A percentile compares a stretch with the other conserved stretches of the same genome.
These are phyloP conservation scores for Podarcis cretensis DNA, from an alignment of 2,113 vertebrate species.

Conservation along the genomic window DNA sequence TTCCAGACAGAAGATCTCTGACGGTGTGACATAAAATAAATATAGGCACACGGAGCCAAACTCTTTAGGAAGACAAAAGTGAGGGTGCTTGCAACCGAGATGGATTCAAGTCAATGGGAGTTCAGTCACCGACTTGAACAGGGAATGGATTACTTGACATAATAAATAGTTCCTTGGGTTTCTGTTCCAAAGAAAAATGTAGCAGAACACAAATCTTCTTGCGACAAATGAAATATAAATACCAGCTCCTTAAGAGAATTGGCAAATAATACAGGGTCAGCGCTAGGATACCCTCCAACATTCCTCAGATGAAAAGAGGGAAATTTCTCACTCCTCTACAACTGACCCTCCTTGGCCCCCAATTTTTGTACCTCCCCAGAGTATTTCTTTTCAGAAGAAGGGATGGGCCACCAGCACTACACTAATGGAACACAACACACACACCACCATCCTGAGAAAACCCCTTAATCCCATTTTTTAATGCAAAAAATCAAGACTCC, in stretches of 20 bases:
- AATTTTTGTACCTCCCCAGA: no score
- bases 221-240: not conserved
- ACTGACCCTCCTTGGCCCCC: no score
- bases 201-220: not conserved
- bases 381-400: no score
- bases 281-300: no score
- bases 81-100: not conserved
- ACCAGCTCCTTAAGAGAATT: not conserved
- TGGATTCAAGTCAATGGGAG: not conserved
- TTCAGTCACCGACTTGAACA: not conserved
- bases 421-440: no score
- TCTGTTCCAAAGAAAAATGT: constrained; percentile 17
- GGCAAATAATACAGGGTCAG: not conserved
- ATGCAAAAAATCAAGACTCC: no score
- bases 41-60: constrained; percentile 1
- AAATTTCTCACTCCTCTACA: no score
- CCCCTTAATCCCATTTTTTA: no score
- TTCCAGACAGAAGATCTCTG: constrained; percentile 19
- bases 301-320: no score
- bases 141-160: not conserved
- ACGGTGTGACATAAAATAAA: constrained; percentile 23
- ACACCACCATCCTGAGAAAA: no score
- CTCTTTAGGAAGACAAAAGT: not conserved
- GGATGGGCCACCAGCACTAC: no score
- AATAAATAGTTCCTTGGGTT: not conserved